Evolutionary conservation across 2,888 invertebrate species (phyloP).

Genomic region (Augiades crinisus): DNA sequence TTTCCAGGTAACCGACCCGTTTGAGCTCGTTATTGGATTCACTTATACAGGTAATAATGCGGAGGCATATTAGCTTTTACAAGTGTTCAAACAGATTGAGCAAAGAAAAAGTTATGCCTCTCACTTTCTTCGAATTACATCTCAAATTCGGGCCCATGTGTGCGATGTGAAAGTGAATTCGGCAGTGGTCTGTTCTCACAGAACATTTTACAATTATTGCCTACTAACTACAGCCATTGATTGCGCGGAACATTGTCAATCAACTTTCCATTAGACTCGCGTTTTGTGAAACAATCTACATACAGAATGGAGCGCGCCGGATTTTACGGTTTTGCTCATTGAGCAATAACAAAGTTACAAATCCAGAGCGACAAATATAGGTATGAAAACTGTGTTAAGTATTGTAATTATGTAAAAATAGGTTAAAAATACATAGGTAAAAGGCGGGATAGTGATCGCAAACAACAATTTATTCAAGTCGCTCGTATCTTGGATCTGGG

Average conservation of each 20-base stretch:
- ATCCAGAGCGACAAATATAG: not conserved
- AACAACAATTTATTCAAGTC: not conserved
- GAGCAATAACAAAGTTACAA: slow-evolving; percentile 2
- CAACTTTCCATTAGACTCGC: slow-evolving; percentile 49
- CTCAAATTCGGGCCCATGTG: slow-evolving; percentile 56
- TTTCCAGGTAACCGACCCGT: slow-evolving; percentile 43
- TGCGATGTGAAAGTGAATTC: slow-evolving; percentile 66
- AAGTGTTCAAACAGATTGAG: slow-evolving; percentile 54
- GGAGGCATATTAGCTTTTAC: slow-evolving; percentile 23
- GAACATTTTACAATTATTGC: slow-evolving; percentile 45
- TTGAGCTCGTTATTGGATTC: slow-evolving; percentile 23
- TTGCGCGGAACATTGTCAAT: slow-evolving; percentile 45
- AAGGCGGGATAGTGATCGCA: not conserved
- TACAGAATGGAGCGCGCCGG: slow-evolving; percentile 11
- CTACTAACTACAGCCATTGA: slow-evolving; percentile 48
- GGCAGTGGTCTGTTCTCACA: slow-evolving; percentile 44
- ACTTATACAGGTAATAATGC: slow-evolving; percentile 28
- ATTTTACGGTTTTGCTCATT: slow-evolving; percentile 10
- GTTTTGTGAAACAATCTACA: slow-evolving; percentile 33
- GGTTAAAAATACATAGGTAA: not conserved
- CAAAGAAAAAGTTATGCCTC: slow-evolving; percentile 70
- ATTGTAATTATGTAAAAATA: no score
- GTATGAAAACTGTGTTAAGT: no score
- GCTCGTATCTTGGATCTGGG: not conserved
- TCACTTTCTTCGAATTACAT: slow-evolving; percentile 69